Evolutionary conservation across 2,888 invertebrate genomes (phyloP), one percentile per base, ranked within the genome.

Genomic region (Notodonta dromedarius): DNA sequence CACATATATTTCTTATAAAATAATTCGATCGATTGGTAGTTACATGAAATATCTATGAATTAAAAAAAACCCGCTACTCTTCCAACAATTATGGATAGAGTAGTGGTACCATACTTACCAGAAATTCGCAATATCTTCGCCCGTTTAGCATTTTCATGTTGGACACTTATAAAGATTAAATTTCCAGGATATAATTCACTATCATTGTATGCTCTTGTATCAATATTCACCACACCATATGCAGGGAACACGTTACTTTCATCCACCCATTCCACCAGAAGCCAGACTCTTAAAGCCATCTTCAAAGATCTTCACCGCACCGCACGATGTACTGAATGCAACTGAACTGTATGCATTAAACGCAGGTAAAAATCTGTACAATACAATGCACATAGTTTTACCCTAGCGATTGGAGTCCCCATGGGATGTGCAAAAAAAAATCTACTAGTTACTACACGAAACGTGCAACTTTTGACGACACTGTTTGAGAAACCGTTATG

Each of bases 191-290:
- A 72, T 24, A 87, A 57, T 53, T 85, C 82, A 5, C 62, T 72
- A 53, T 82, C 78, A 54, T 71, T 71, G 13, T 76, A 79, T 1
- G 76, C 67, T 59, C 78, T 58, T 5, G 74, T 77, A 53, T 84
- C 77, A 9, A 78, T 64, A 64, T 82, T 82, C 6, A 89, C 82
- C 2, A 89, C 78, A 55, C 79, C 82, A 67, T 89, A 90, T 16
- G 76, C 72, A 7, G 88, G 80, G 56, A 84, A 84, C 12, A 83
- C 65, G 52, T 82, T 78, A 2, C 67, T 74, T 39, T 86, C 83
- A 9, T 88, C 85, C 46, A 85, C 72, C 87, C 87, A 90, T 69
- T 89, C 87, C 3, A 90, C 84, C n/a, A 90, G 77, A 8, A 89
- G 66, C 90, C 90, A 90, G 51, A 82, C 61, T 11, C 75, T 72